A percentile compares a stretch with the other conserved stretches of the same genome.
Evolutionary conservation across 2,113 vertebrate species (phyloP).

Genomic region (Lucifuga dentata): DNA sequence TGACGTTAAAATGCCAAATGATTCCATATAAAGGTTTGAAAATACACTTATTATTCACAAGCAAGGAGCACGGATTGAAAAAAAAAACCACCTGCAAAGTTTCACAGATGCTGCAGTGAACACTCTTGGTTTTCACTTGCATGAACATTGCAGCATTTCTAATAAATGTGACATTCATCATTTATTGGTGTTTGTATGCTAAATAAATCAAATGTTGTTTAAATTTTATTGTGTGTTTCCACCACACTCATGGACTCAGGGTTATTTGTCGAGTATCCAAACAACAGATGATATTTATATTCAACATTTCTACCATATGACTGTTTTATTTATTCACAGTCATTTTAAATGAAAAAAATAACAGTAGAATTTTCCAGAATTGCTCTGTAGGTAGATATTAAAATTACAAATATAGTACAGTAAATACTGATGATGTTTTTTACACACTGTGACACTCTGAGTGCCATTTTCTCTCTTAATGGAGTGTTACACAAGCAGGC

Average conservation of each 20-base stretch:
- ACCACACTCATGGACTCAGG: conserved; percentile 8
- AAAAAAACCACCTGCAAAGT: background rate
- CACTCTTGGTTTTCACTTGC: no score
- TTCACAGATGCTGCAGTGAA: no score
- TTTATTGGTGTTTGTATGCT: no score
- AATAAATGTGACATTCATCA: no score
- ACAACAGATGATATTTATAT: conserved; percentile 50
- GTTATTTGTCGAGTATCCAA: conserved; percentile 46
- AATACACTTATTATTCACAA: background rate
- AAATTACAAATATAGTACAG: conserved; percentile 36
- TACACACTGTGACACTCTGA: conserved; percentile 57
- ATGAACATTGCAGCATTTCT: no score
- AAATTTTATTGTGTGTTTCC: conserved; percentile 11
- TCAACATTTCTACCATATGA: no score
- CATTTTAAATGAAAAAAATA: no score
- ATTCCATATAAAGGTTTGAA: no score
- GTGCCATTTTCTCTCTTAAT: conserved; percentile 76
- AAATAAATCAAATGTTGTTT: conserved; percentile 33
- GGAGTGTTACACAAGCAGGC: conserved; percentile 70
- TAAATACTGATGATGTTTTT: conserved; percentile 56
- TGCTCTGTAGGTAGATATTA: background rate
- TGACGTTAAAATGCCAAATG: no score
- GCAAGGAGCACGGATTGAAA: background rate
- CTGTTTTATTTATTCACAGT: no score
- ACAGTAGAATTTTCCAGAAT: background rate